Conservation (phyloP, 2,797 vertebrate genomes). For the Manis crassicaudata region DNA sequence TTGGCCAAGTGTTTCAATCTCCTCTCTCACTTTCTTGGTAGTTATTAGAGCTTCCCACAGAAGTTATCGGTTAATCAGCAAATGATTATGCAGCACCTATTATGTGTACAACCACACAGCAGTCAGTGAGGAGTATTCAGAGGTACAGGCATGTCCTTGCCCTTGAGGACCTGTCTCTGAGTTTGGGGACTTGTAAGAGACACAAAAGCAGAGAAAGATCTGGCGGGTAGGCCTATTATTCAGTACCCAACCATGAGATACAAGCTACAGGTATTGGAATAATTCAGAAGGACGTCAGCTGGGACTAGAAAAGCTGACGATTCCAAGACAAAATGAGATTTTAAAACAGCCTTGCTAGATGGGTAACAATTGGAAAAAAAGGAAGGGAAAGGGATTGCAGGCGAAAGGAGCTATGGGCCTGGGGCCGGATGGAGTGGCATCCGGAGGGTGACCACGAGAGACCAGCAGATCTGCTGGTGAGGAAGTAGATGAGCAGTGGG, state of each 20-base stretch:
- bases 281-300: neutral
- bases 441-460: neutral
- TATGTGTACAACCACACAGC: neutral
- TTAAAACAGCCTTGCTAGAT: neutral
- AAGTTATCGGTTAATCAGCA: slow-evolving; percentile 53
- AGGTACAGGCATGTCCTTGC: neutral
- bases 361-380: neutral
- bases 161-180: neutral
- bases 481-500: neutral
- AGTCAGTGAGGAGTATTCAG: neutral
- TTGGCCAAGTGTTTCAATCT: slow-evolving; percentile 26
- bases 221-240: neutral
- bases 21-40: slow-evolving; percentile 42
- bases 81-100: slow-evolving; percentile 6
- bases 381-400: neutral
- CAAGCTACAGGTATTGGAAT: neutral
- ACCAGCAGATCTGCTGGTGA: neutral
- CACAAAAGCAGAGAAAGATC: neutral
- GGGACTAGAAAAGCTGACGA: slow-evolving; percentile 3
- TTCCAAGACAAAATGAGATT: slow-evolving; percentile 29
- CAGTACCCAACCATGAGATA: neutral
- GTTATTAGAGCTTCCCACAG: slow-evolving; percentile 10
- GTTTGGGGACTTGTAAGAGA: neutral
- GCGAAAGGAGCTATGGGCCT: neutral
- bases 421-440: neutral